phyloP scores from a whole-genome alignment of 2,888 invertebrate species.

The Spodoptera picta region DNA sequence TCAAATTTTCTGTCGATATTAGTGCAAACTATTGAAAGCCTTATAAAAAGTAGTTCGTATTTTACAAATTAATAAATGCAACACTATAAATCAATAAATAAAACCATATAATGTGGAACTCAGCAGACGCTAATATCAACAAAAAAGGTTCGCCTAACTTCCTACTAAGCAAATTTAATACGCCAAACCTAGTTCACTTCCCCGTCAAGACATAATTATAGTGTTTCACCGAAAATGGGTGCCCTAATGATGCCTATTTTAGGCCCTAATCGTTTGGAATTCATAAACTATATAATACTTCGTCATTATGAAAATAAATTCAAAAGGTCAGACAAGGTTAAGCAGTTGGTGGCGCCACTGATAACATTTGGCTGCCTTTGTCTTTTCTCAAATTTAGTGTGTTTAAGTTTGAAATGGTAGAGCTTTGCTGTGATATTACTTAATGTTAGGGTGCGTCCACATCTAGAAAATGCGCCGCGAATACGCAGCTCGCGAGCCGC shows the following conservation, averaged over 20 bases:
- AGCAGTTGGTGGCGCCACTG: conserved; percentile 15
- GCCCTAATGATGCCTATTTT: conserved; percentile 55
- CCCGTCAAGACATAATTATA: conserved; percentile 19
- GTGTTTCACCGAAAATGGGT: conserved; percentile 49
- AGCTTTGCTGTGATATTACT: conserved; percentile 18
- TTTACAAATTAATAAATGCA: too few species aligned
- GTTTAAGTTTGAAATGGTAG: conserved; percentile 1
- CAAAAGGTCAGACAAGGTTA: conserved; percentile 45
- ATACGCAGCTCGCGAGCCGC: too few species aligned
- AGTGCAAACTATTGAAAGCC: too few species aligned
- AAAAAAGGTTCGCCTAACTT: conserved; percentile 18
- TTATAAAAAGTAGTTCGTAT: too few species aligned
- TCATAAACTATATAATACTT: conserved; percentile 44
- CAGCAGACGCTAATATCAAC: not conserved
- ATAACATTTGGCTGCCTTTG: conserved; percentile 17
- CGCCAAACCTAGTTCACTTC: conserved; percentile 21
- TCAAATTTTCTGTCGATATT: too few species aligned
- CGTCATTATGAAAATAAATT: conserved; percentile 43
- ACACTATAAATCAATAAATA: too few species aligned
- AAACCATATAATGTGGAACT: too few species aligned
- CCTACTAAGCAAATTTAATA: conserved; percentile 46
- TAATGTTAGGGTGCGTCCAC: too few species aligned
- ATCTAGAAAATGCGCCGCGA: too few species aligned
- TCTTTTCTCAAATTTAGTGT: conserved; percentile 2
- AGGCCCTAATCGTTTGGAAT: conserved; percentile 18